These are phyloP conservation scores for Drosophila limbata DNA, from an alignment of 2,888 invertebrate species.

Conservation along the genomic window DNA sequence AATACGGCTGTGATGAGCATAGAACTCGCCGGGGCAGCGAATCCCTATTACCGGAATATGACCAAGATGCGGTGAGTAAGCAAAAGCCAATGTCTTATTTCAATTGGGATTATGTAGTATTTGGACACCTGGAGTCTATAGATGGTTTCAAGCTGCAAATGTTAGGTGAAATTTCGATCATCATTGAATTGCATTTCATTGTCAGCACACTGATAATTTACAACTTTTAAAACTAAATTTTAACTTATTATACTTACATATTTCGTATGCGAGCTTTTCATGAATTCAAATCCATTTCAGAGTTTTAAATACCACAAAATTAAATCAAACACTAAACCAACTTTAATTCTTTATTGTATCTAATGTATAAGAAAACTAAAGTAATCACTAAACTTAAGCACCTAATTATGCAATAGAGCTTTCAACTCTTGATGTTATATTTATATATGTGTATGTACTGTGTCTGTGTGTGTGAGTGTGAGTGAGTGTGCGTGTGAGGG, in stretches of 20 bases:
- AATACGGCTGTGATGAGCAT: slow-evolving; percentile 86
- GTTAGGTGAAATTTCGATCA: neutral
- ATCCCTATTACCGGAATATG: slow-evolving; percentile 85
- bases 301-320: slow-evolving; percentile 22
- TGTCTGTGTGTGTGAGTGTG: slow-evolving; percentile 4
- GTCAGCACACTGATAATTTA: slow-evolving; percentile 36
- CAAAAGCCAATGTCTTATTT: slow-evolving; percentile 1
- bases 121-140: neutral
- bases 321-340: slow-evolving; percentile 43
- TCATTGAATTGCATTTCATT: slow-evolving; percentile 38
- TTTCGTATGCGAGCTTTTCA: neutral
- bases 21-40: slow-evolving; percentile 85
- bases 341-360: slow-evolving; percentile 44
- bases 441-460: slow-evolving; percentile 17
- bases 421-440: slow-evolving; percentile 43
- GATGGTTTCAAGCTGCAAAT: neutral
- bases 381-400: slow-evolving; percentile 71
- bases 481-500: slow-evolving; percentile 21
- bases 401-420: slow-evolving; percentile 59
- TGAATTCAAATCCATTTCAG: slow-evolving; percentile 8
- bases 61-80: slow-evolving; percentile 85
- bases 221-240: neutral
- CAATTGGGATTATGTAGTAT: slow-evolving; percentile 1
- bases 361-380: slow-evolving; percentile 48
- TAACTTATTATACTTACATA: slow-evolving; percentile 4